Conservation (phyloP, 2,113 vertebrate species). For the cattle (Bos taurus) region DNA sequence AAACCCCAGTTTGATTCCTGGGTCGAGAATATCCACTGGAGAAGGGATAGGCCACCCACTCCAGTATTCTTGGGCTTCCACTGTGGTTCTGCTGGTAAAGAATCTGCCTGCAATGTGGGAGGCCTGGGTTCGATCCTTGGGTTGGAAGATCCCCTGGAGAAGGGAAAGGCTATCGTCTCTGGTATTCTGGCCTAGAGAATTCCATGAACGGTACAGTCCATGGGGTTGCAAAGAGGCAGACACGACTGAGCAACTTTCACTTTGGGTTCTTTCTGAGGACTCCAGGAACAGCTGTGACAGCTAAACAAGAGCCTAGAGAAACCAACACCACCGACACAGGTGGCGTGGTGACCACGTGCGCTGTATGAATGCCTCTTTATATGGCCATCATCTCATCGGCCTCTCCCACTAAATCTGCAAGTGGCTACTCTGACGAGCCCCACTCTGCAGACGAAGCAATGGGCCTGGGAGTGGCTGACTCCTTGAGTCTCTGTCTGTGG, state of each 20-base stretch:
- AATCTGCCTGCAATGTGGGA: background rate
- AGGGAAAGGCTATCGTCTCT: background rate
- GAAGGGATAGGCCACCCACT: background rate
- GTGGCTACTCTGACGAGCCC: background rate
- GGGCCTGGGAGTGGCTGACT: background rate
- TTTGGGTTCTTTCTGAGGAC: background rate
- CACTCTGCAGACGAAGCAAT: background rate
- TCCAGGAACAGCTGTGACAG: background rate
- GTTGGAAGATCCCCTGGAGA: background rate
- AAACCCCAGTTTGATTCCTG: background rate
- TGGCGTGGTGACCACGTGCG: fast-evolving
- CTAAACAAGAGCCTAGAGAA: too few species aligned
- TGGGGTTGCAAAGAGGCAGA: background rate
- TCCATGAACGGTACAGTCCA: background rate
- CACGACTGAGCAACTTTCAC: background rate
- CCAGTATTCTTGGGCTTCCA: background rate
- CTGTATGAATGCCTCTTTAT: background rate
- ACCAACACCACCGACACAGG: fast-evolving
- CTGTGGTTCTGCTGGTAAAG: background rate
- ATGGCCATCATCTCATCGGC: background rate
- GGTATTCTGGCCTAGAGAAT: background rate
- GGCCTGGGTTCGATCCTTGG: background rate
- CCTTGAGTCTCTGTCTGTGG: background rate
- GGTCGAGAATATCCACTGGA: background rate
- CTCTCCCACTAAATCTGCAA: background rate